Evolutionary conservation across 2,888 invertebrate species (phyloP).

Genomic region (Dexiosoma caninum): DNA sequence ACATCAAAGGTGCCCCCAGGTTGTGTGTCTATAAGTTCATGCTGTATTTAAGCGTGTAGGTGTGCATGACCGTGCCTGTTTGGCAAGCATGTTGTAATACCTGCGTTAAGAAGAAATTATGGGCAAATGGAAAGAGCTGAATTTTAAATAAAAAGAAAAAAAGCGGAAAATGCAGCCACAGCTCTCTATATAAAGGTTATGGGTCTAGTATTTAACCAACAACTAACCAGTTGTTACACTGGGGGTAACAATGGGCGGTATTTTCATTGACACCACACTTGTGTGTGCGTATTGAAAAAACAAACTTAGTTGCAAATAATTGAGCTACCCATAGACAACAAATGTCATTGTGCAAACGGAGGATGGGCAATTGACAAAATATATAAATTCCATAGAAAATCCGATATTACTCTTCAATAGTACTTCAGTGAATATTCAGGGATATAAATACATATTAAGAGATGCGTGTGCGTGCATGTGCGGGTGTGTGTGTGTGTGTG

Average conservation of each 20-base stretch:
- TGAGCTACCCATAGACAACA: slow-evolving; percentile 28
- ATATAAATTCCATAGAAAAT: too few species aligned
- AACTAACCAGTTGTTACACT: slow-evolving; percentile 34
- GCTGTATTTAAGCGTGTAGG: background rate
- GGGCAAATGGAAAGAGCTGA: background rate
- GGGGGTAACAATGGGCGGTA: slow-evolving; percentile 32
- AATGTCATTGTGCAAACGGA: slow-evolving; percentile 24
- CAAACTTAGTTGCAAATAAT: slow-evolving; percentile 32
- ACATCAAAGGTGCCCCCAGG: slow-evolving; percentile 63
- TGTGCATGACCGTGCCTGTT: too few species aligned
- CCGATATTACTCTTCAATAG: too few species aligned
- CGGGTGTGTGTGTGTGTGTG: background rate
- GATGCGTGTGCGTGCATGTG: too few species aligned
- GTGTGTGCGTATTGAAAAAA: slow-evolving; percentile 18
- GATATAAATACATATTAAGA: too few species aligned
- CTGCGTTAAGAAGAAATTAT: slow-evolving; percentile 6
- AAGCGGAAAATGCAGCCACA: background rate
- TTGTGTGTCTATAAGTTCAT: slow-evolving; percentile 28
- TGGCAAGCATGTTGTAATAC: slow-evolving; percentile 4
- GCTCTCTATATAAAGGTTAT: slow-evolving; percentile 47
- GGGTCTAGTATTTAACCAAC: slow-evolving; percentile 58
- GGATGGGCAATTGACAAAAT: too few species aligned
- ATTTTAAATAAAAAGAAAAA: background rate
- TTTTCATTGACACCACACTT: slow-evolving; percentile 45
- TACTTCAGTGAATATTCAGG: too few species aligned